A percentile compares a stretch with the other conserved stretches of the same genome.
Conservation (phyloP, 2,113 vertebrate genomes). For the Pelecanoides urinatrix region DNA sequence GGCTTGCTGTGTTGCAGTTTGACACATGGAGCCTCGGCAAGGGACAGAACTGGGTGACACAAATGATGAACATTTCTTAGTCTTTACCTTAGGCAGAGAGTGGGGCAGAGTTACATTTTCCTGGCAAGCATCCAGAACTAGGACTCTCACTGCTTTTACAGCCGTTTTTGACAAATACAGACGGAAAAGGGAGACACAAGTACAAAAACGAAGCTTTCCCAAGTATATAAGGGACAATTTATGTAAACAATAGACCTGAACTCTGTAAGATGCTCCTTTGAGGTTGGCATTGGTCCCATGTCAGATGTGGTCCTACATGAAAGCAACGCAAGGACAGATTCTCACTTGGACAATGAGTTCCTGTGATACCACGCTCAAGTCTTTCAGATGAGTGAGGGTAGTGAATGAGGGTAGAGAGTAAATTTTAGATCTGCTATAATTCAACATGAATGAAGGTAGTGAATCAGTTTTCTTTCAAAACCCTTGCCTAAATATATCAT, state of each 20-base stretch:
- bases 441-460: not conserved
- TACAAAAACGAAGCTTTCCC: not conserved
- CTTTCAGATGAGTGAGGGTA: not conserved
- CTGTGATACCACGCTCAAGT: not conserved
- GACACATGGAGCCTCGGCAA: not conserved
- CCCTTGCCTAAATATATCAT: not conserved
- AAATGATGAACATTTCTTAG: not conserved
- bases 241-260: not conserved
- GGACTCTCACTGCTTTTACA: not conserved
- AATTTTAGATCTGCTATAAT: not conserved
- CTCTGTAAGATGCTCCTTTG: accelerated
- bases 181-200: not conserved
- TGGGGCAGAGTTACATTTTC: not conserved
- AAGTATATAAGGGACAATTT: not conserved
- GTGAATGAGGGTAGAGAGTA: not conserved
- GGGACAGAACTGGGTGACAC: not conserved
- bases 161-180: not conserved
- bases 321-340: not conserved
- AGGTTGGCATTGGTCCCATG: not conserved
- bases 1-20: not conserved
- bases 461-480: not conserved
- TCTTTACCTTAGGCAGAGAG: not conserved
- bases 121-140: not conserved
- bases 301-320: accelerated
- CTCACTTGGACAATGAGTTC: not conserved